A percentile compares a stretch with the other conserved stretches of the same genome.
Evolutionary conservation across 2,113 vertebrate genomes (phyloP).

Genomic region (Lonchura striata): DNA sequence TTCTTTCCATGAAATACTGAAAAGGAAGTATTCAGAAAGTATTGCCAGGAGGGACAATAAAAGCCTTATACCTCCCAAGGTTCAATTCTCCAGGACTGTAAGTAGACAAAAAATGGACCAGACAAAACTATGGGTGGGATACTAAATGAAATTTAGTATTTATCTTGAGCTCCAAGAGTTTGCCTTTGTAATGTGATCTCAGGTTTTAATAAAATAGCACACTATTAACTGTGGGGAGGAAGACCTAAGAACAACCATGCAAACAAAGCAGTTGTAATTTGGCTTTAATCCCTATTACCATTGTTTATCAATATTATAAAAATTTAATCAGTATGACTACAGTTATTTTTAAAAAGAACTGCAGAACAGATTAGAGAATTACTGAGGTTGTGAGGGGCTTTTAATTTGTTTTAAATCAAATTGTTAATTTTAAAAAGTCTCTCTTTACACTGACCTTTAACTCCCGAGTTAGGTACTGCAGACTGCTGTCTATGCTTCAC

Average conservation of each 20-base stretch:
- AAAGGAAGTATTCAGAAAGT: not conserved
- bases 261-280: not conserved
- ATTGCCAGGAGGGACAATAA: not conserved
- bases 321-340: not conserved
- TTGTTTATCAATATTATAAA: not conserved
- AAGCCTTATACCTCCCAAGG: not conserved
- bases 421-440: not conserved
- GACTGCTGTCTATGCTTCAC: not conserved
- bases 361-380: not conserved
- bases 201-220: not conserved
- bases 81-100: not conserved
- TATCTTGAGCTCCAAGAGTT: not conserved
- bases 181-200: not conserved
- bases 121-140: not conserved
- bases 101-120: not conserved
- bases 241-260: not conserved
- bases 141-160: not conserved
- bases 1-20: not conserved
- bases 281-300: not conserved
- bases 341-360: not conserved
- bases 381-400: not conserved
- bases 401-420: not conserved
- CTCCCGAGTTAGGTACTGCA: not conserved
- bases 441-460: not conserved
- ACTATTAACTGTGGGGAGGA: not conserved